Evolutionary conservation across 2,888 invertebrate species (phyloP).

Genomic region (Diaprepes abbreviatus): DNA sequence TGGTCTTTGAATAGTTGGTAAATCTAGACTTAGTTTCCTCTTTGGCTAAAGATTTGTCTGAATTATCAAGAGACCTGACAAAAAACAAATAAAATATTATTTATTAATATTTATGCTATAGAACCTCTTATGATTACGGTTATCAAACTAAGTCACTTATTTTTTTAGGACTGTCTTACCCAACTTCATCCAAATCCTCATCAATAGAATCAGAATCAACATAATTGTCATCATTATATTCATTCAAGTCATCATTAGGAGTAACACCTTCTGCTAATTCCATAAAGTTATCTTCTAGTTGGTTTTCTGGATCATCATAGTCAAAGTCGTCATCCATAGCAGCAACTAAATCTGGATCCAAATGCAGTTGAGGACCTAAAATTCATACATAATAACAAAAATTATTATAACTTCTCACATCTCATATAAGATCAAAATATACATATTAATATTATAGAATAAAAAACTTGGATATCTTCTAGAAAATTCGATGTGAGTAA

Average conservation of each 20-base stretch:
- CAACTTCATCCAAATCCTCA: constrained; percentile 67
- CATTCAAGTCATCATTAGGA: constrained; percentile 67
- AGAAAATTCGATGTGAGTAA: no score
- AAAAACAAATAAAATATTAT: not conserved
- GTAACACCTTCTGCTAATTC: constrained; percentile 79
- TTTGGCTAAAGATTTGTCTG: constrained; percentile 69
- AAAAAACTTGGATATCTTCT: no score
- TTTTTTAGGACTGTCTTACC: no score
- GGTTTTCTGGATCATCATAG: constrained; percentile 84
- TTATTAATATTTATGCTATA: no score
- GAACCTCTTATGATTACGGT: no score
- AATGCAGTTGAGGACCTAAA: constrained; percentile 74
- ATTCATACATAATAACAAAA: no score
- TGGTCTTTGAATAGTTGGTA: constrained; percentile 94
- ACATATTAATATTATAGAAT: no score
- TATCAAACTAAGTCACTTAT: no score
- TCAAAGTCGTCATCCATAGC: constrained; percentile 95
- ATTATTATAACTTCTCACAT: no score
- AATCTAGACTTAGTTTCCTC: constrained; percentile 90
- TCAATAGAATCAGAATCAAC: constrained; percentile 58
- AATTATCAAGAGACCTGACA: constrained; percentile 65
- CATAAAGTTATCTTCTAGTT: constrained; percentile 94
- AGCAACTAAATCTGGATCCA: constrained; percentile 94
- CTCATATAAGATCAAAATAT: no score
- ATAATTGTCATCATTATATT: constrained; percentile 65